Evolutionary conservation across 2,888 invertebrate species (phyloP), one percentile per base, ranked within the genome.

Genomic region (Meghimatium bilineatum): DNA sequence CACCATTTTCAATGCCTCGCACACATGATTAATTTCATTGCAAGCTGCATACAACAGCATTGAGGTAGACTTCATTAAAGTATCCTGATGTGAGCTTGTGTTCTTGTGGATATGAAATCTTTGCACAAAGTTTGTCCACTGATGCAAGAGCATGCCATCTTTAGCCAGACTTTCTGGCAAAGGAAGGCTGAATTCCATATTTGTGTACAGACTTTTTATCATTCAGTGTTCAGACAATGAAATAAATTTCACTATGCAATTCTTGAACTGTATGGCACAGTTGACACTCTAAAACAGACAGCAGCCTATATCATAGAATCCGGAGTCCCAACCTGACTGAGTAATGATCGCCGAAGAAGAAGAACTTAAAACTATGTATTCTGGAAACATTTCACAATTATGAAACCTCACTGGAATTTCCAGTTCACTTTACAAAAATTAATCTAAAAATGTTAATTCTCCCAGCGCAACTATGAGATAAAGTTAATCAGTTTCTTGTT

Each of bases 171-270:
- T 36, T 20, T 60, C 52, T 52, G 76, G 76, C 32, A 69, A 36
- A 52, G 69, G 76, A 12, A 82, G n/a, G 23, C 56, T 67, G 38
- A 82, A 82, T 36, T 82, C 82, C 82, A 82, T 82, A 49, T 6
- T 69, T 66, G 29, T 29, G 26, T 49, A 8, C 8, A 23, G 56
- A 20, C 56, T 56, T 56, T 63, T n/a, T n/a, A 6, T 63, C n/a
- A n/a, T 63, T 8, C 67, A 34, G 67, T 29, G 14, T 10, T 1
- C 38, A 38, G 26, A 71, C 3, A 10, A n/a, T n/a, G n/a, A 44
- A 26, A 44, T 20, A n/a, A 44, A 44, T n/a, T 20, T 23, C 44
- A 10, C 12, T 1, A 1, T 1, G 44, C 32, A 38, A 20, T 20
- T 74, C n/a, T n/a, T 0, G n/a, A n/a, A 44, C 26, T 23, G 0